A percentile compares a stretch with the other conserved stretches of the same genome.
phyloP scores from a whole-genome alignment of 2,888 invertebrate genomes.

The Cepaea hortensis region DNA sequence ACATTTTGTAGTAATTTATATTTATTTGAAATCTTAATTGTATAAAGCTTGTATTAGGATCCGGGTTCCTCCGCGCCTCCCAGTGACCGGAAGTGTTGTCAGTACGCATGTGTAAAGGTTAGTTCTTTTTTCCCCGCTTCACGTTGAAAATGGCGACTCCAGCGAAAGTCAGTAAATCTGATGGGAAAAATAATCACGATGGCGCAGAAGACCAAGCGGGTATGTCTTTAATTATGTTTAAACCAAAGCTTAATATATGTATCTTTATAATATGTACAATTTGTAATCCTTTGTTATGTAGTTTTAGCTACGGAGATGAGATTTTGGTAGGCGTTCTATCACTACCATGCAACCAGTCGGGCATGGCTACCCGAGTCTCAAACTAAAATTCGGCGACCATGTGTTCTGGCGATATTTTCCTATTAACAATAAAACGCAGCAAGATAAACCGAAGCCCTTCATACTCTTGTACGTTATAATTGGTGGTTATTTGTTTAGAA shows the following conservation, averaged over 20 bases:
- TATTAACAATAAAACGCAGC: no score
- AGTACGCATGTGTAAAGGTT: slow-evolving; percentile 57
- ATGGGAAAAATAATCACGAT: slow-evolving; percentile 75
- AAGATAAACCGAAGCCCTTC: neutral
- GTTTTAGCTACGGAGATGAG: neutral
- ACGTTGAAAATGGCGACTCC: slow-evolving; percentile 75
- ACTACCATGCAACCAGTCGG: no score
- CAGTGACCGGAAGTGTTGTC: slow-evolving; percentile 48
- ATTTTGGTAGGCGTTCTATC: no score
- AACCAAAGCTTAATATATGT: neutral
- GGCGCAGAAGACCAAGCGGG: slow-evolving; percentile 74
- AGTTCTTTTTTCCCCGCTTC: slow-evolving; percentile 58
- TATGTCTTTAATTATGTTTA: slow-evolving; percentile 52
- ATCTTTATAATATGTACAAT: neutral
- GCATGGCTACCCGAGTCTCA: no score
- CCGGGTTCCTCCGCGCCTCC: neutral
- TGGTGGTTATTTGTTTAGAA: no score
- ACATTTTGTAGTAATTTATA: no score
- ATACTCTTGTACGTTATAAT: neutral
- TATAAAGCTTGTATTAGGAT: neutral
- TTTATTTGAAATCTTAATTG: no score
- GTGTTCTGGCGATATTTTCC: no score
- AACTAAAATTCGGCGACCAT: no score
- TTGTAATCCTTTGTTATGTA: neutral
- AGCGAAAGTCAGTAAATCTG: slow-evolving; percentile 73